Conservation (phyloP, 2,888 invertebrate species). For the Hirtodrosophila histrioides region DNA sequence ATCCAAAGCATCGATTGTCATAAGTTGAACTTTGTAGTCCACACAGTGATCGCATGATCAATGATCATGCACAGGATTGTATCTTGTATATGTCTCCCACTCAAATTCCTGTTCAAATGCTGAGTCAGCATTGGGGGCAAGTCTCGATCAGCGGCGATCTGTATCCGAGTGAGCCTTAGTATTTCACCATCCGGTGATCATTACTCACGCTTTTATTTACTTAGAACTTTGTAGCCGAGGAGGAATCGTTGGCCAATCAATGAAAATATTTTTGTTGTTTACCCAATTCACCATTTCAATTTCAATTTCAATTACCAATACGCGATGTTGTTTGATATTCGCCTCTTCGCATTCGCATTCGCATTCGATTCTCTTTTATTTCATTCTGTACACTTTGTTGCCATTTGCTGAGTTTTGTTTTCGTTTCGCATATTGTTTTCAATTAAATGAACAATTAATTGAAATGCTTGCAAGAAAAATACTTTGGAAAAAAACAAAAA, state of each 20-base stretch:
- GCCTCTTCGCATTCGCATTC: conserved; percentile 14
- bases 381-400: no score
- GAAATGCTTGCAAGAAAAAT: conserved; percentile 62
- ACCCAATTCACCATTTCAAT: conserved; percentile 24
- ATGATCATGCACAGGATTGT: no score
- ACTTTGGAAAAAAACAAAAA: conserved; percentile 27
- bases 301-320: conserved; percentile 24
- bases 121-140: conserved; percentile 19
- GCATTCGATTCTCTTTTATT: no score
- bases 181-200: conserved; percentile 21
- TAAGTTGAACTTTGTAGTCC: no score
- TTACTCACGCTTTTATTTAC: conserved; percentile 40
- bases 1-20: no score
- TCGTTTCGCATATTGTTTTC: conserved; percentile 57
- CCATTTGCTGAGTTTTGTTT: conserved; percentile 43
- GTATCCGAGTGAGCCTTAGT: background rate
- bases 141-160: conserved; percentile 5
- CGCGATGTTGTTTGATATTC: conserved; percentile 4
- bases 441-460: conserved; percentile 72
- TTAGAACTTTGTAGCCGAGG: conserved; percentile 9
- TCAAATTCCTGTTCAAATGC: background rate
- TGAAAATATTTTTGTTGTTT: conserved; percentile 40
- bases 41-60: no score
- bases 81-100: background rate
- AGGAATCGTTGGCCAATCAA: conserved; percentile 21